phyloP scores from a whole-genome alignment of 2,888 invertebrate genomes.

The Ennomos quercinarius region DNA sequence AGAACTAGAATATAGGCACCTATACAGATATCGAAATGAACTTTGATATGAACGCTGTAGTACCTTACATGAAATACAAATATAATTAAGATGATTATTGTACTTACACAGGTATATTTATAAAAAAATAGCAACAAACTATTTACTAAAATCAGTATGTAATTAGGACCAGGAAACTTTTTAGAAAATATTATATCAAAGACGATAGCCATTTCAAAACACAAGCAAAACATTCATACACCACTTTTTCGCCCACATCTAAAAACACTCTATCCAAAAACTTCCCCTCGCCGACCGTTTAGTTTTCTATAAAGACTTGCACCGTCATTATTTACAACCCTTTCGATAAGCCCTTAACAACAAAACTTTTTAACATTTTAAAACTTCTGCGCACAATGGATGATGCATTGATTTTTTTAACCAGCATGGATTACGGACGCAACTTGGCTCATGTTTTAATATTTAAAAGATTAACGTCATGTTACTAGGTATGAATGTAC shows the following conservation, averaged over 20 bases:
- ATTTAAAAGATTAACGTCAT: slow-evolving; percentile 84
- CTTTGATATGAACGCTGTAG: too few relatives aligned
- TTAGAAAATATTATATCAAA: too few relatives aligned
- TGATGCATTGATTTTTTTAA: slow-evolving; percentile 73
- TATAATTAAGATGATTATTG: too few relatives aligned
- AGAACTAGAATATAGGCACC: too few relatives aligned
- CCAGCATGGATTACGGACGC: slow-evolving; percentile 63
- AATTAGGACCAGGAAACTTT: too few relatives aligned
- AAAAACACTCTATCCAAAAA: slow-evolving; percentile 36
- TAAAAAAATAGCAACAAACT: too few relatives aligned
- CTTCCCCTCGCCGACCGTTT: slow-evolving; percentile 62
- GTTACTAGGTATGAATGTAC: slow-evolving; percentile 56
- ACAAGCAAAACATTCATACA: not conserved
- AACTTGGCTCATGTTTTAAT: slow-evolving; percentile 77
- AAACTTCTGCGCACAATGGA: slow-evolving; percentile 75
- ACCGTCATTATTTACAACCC: slow-evolving; percentile 84
- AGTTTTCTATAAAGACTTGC: slow-evolving; percentile 78
- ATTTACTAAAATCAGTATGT: too few relatives aligned
- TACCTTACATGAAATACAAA: too few relatives aligned
- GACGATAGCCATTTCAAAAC: too few relatives aligned
- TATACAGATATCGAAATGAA: too few relatives aligned
- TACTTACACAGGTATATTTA: too few relatives aligned
- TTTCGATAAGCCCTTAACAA: slow-evolving; percentile 79
- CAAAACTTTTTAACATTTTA: slow-evolving; percentile 84
- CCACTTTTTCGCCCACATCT: slow-evolving; percentile 33